Base-by-base conservation (phyloP, 2,888 invertebrate genomes). In the Prostheceraeus crozeri region DNA sequence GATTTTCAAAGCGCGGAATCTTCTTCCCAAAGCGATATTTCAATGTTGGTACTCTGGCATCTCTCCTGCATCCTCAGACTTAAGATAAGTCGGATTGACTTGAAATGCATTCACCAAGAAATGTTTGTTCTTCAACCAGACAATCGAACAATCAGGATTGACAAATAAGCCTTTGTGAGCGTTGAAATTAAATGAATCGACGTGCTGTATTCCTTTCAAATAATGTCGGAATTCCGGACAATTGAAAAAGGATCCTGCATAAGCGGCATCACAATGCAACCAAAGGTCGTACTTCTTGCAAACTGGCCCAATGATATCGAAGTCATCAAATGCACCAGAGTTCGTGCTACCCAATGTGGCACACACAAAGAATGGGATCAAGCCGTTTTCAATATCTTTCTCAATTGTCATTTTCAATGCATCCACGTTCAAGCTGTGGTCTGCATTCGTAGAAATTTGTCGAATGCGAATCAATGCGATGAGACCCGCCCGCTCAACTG, bases 251-350 rank as follows among this genome's bases (percentile, higher is more conserved):
- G 62, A 61, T 4, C 57, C 62, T 23, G 91, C 93, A 73, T 93
- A 94, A 0, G 93, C 91, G 0, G 86, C 91, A 74, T 93, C 91
- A 0, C 91, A 89, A 71, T 91, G 91, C 35, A 89, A 75, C 90
- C 90, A 91, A 2, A 89, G 79, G 8, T 67, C 27, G 14, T 60
- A 70, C 55, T 70, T 72, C 31, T 84, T 82, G 64, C 86, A 84
- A 11, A 89, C 83, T 1, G 84, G 83, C 1, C 87, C 89, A 63
- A 94, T 86, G 78, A 91, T 93, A n/a, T 82, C 80, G 27, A 94
- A 79, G 72, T 87, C 86, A 76, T 94, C 93, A 74, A 89, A 91
- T 1, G 90, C 86, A 73, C 90, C 90, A 70, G 86, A 87, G 0
- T 89, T 88, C 0, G 93, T 94, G 0, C 93, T 93, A 30, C 93